These are phyloP conservation scores for Kryptolebias ocellatus DNA, from an alignment of 2,797 vertebrate species.

Conservation along the genomic window DNA sequence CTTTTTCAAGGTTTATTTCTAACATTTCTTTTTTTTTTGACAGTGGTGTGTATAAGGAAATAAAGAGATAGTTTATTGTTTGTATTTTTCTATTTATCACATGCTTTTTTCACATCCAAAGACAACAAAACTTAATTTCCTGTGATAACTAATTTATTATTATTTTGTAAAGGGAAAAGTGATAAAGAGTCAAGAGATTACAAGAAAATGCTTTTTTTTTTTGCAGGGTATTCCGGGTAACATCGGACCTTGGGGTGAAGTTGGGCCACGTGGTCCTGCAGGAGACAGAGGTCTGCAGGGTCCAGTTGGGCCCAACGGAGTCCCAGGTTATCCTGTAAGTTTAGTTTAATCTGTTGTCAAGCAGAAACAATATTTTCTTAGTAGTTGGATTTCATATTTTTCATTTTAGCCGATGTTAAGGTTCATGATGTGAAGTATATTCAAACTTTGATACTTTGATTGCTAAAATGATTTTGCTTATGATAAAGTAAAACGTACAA, in stretches of 20 bases:
- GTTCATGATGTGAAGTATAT: too few species aligned
- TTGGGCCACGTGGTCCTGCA: slow-evolving; percentile 65
- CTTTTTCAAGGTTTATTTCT: too few species aligned
- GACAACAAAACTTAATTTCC: too few species aligned
- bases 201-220: neutral
- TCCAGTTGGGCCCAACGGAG: slow-evolving; percentile 66
- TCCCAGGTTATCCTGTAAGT: slow-evolving; percentile 78
- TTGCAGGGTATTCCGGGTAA: slow-evolving; percentile 79
- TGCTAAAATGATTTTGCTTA: too few species aligned
- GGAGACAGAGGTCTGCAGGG: slow-evolving; percentile 74
- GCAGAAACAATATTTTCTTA: neutral
- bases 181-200: neutral
- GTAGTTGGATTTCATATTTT: neutral
- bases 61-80: too few species aligned
- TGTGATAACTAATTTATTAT: neutral
- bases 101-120: too few species aligned
- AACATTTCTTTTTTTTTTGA: too few species aligned
- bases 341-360: neutral
- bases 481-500: too few species aligned
- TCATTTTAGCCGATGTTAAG: neutral
- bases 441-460: too few species aligned
- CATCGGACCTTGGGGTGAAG: slow-evolving; percentile 78
- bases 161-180: neutral
- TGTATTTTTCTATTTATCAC: too few species aligned
- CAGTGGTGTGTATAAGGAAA: too few species aligned